These are phyloP conservation scores for Bettongia penicillata DNA, from an alignment of 2,113 vertebrate species.

Conservation along the genomic window DNA sequence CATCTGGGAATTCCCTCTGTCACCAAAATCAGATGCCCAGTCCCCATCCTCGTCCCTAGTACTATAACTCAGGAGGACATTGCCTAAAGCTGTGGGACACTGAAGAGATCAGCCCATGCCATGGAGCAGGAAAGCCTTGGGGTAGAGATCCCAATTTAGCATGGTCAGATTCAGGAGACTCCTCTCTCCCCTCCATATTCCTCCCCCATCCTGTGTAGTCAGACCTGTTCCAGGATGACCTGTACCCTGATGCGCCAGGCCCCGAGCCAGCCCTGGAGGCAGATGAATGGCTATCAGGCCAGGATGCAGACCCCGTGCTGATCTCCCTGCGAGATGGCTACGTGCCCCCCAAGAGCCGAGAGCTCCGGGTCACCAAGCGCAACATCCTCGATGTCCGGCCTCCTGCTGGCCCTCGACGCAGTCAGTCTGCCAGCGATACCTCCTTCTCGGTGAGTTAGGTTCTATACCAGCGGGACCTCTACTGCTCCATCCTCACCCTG, in stretches of 20 bases:
- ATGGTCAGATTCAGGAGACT: not conserved
- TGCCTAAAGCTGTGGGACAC: not conserved
- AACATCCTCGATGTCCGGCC: conserved; percentile 93
- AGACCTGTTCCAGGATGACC: conserved; percentile 98
- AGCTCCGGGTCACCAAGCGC: conserved; percentile 94
- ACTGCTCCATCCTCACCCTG: not conserved
- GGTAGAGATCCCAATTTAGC: not conserved
- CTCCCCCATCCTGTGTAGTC: conserved; percentile 84
- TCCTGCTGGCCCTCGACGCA: conserved; percentile 84
- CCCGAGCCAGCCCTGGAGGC: conserved; percentile 93
- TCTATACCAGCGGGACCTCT: not conserved
- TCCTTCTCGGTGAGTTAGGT: conserved; percentile 87
- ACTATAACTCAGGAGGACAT: not conserved
- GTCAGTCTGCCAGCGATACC: conserved; percentile 89
- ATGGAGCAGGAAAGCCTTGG: not conserved
- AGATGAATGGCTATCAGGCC: conserved; percentile 94
- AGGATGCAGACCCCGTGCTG: conserved; percentile 94
- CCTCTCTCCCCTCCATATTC: fast-evolving
- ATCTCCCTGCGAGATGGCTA: conserved; percentile 95
- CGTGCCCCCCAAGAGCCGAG: conserved; percentile 93
- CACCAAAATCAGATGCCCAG: not conserved
- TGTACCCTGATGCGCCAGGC: conserved; percentile 95
- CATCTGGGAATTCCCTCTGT: not conserved
- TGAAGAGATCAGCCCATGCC: too few species aligned
- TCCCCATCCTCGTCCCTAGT: not conserved